Evolutionary conservation across 2,113 vertebrate genomes (phyloP), one percentile per base, ranked within the genome.

Genomic region (Triplophysa rosa): DNA sequence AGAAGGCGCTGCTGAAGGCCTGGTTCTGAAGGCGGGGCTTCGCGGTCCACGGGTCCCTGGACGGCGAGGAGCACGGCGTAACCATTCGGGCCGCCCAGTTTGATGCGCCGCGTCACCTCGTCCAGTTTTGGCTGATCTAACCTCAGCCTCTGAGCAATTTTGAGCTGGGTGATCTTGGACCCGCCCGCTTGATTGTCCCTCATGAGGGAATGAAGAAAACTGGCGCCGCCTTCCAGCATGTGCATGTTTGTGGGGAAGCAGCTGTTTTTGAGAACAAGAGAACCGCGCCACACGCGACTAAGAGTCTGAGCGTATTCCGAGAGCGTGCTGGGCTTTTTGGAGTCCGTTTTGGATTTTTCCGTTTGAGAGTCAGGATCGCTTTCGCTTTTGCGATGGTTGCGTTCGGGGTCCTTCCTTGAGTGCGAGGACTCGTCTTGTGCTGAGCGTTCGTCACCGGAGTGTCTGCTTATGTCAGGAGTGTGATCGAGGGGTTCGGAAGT

Each of bases 81-180:
- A 29, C 95, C 95, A 0, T 97, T 94, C 0, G 97, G 95, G 21
- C 95, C 95, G 8, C 97, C 97, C 80, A 96, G 94, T 73, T 95
- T 96, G 83, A 99, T 94, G 21, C 97, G 96, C 0, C 97, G 95
- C 0, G 94, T 93, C 59, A 99, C 97, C 91, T 99, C 98, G 9
- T 99, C 98, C 13, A 99, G 94, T 72, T 98, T 96, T 76, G 95
- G 96, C 89, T 96, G 98, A 92, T 99, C 97, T 79, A 99, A 94
- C 75, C 98, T 95, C 45, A 99, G 95, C 76, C 97, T 91, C 92
- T 99, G 98, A 56, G 97, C 97, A 3, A 99, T 99, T 93, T 99
- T 99, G 77, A 99, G 94, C 92, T 97, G 97, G 3, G 93, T 91
- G 77, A 95, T 42, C 89, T 91, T 94, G 88, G 91, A 91, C 66